Base-by-base conservation (phyloP, 2,113 vertebrate genomes). In the Hemicordylus capensis region DNA sequence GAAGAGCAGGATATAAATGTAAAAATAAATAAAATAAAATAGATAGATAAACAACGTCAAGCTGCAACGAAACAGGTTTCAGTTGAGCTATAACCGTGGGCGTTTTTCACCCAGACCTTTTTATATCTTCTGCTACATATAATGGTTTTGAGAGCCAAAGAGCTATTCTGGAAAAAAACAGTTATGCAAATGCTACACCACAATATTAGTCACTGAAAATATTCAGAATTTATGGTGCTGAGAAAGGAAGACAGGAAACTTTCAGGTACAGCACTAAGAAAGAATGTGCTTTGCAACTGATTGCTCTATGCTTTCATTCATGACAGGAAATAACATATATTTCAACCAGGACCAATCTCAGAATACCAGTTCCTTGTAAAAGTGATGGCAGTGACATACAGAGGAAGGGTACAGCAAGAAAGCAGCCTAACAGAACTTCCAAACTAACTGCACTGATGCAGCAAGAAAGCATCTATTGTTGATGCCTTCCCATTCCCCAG, bases 301-400 rank as follows among this genome's bases (percentile, higher is more conserved):
- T 26, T 12, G 63, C 70, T 48, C 9, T 74, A 10, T 22, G 6
- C 54, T n/a, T 22, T n/a, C 34, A 34, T 9, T 54, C 59, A 74
- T 20, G 63, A 17, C 0, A 0, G 44, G 46, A 77, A 77, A 2
- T 28, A 31, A n/a, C 31, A 70, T 34, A 8, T 54, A 73, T 4
- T 17, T 64, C 54, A 34, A 73, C 4, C 51, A 85, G 37, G 12
- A 75, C 14, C 63, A 87, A 59, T 83, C 76, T 88, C 81, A 84
- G 24, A 70, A 9, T 17, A 63, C 24, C 17, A 44, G 0, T 42
- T 64, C 81, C 76, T 82, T 51, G 54, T 6, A 56, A 82, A 14
- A 31, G 24, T 3, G 1, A n/a, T n/a, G n/a, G n/a, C n/a, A n/a
- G n/a, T n/a, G n/a, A n/a, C n/a, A n/a, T n/a, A n/a, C n/a, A n/a